Evolutionary conservation across 2,888 invertebrate species (phyloP), one percentile per base, ranked within the genome.

Genomic region (Acleris emargana): DNA sequence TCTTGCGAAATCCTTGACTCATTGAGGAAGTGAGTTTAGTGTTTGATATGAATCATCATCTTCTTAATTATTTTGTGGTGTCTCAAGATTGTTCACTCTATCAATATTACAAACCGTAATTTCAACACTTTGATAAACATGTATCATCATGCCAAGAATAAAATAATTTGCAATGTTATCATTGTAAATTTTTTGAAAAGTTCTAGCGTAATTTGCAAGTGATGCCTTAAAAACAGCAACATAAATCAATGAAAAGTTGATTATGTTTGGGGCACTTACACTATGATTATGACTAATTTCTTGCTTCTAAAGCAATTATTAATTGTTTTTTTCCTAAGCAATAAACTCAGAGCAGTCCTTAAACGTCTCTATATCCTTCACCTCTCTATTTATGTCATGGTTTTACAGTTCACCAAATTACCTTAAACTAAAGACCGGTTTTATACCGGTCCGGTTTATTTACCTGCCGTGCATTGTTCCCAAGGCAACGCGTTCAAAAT

Each of bases 391-490:
- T 16, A 43, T 55, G 20, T 6, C 55, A 62, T 16, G 32, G 4
- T 6, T 32, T 25, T 61, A 47, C 66, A 17, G 55, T 45, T 57
- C 51, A 52, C 49, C 51, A 45, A 66, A 66, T 61, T 57, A 61
- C 18, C 55, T 45, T 45, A 5, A 42, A 25, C 47, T n/a, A 9
- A 50, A 32, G 42, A 57, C 60, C 47, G 57, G 66, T 52, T 42
- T 2, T 45, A 1, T n/a, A n/a, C n/a, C 18, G 20, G 11, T 58
- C 49, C 32, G 28, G 28, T 64, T 50, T 51, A 17, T 50, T 60
- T 66, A 55, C 66, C 52, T 52, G 60, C 22, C 16, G 18, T 17
- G 28, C 43, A 57, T 66, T 66, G 60, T 66, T 66, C 45, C 22
- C 43, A 43, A 38, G 55, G 22, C 16, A 45, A 38, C 17, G 32